Evolutionary conservation across 2,888 invertebrate genomes (phyloP).

Genomic region (Lutraria lutraria): DNA sequence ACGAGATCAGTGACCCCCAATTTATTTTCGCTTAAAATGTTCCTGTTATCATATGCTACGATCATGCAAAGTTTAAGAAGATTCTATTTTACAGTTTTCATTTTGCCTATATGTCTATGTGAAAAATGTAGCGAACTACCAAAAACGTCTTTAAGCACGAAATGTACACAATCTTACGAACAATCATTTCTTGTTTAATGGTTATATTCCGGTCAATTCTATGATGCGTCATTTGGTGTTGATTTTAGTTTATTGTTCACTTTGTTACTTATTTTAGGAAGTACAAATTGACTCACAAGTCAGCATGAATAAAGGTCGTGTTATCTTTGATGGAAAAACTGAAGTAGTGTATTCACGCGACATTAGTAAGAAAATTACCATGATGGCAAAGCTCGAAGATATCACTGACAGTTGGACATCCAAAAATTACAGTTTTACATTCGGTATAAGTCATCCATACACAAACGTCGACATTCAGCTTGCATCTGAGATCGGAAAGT

Average conservation of each 20-base stretch:
- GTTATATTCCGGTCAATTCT: slow-evolving; percentile 43
- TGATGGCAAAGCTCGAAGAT: slow-evolving; percentile 74
- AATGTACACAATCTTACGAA: too few species aligned
- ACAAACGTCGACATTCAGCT: slow-evolving; percentile 77
- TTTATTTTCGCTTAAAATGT: too few species aligned
- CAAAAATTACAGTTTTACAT: slow-evolving; percentile 74
- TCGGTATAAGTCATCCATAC: slow-evolving; percentile 77
- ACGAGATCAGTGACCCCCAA: too few species aligned
- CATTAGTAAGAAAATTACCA: slow-evolving; percentile 72
- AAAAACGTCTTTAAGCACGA: too few species aligned
- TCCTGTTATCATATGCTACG: too few species aligned
- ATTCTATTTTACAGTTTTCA: too few species aligned
- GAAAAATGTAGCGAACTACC: too few species aligned
- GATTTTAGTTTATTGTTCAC: slow-evolving; percentile 41
- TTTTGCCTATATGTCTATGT: too few species aligned
- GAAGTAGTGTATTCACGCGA: slow-evolving; percentile 76
- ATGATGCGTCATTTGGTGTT: slow-evolving; percentile 50
- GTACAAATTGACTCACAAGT: slow-evolving; percentile 76
- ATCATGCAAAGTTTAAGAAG: too few species aligned
- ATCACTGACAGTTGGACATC: slow-evolving; percentile 65
- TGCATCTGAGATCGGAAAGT: slow-evolving; percentile 70
- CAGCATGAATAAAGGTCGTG: slow-evolving; percentile 72
- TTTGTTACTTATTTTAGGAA: slow-evolving; percentile 64
- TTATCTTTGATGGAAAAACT: slow-evolving; percentile 77
- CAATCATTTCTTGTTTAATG: too few species aligned